Base-by-base conservation (phyloP, 35 echinoderm and acorn worm species). In the Ophiothrix spiculata region DNA sequence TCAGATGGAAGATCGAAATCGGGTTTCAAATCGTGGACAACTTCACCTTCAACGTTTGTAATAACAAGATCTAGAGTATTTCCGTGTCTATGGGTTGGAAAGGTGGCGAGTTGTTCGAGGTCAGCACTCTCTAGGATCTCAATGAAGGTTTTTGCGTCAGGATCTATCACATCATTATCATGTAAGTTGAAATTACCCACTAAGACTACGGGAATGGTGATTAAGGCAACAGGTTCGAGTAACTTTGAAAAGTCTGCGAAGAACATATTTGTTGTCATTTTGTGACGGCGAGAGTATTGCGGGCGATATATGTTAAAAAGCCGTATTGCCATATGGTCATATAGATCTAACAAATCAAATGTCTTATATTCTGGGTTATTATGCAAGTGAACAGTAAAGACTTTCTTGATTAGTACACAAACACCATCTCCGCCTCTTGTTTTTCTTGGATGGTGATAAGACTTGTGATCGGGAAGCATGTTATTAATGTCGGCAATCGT, bases 121-220 rank as follows among this genome's bases (percentile, higher is more conserved):
- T 31, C 41, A 56, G 32, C 39, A 56, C 6, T n/a, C n/a, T 25
- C 45, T 19, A 83, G 31, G n/a, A 83, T 60, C 29, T 83, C 81
- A 2, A 31, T 8, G 38, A 83, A 83, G 8, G n/a, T 83, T 32
- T 14, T 31, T 6, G 31, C 29, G 2, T 83, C 40, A 34, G 40
- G 14, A 56, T 83, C 32, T 13, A 36, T 49, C 41, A 4, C 2
- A 33, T 83, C 36, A 25, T 83, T 39, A 12, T 63, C 40, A 56
- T 83, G 81, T 32, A 83, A 63, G 38, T 83, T 83, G 34, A 83
- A 83, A 25, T 83, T 49, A 3, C 81, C 41, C 29, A 32, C 32
- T 4, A 64, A 16, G 36, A 83, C 23, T n/a, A 83, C 4, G 32
- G 39, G 15, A 56, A 2, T 35, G 23, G 40, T 12, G 17, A 37